phyloP scores from a whole-genome alignment of 2,797 vertebrate genomes.

The Dallia pectoralis region DNA sequence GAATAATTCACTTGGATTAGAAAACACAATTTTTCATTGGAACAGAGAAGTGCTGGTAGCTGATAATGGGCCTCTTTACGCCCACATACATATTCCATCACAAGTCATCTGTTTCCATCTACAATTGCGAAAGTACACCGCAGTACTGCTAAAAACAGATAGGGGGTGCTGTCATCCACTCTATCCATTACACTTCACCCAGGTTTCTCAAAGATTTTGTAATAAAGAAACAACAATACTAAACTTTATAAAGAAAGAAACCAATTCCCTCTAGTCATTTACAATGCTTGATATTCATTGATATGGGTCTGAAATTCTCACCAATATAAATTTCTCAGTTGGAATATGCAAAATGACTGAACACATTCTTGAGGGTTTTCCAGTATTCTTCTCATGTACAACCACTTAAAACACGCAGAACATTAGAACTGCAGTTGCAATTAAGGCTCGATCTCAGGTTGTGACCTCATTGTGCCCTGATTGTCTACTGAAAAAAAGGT shows the following conservation, averaged over 20 bases:
- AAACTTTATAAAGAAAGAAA: not conserved
- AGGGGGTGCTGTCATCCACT: conserved; percentile 21
- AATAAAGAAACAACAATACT: conserved; percentile 1
- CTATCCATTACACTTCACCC: not conserved
- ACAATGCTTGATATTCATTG: not conserved
- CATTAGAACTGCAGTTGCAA: not conserved
- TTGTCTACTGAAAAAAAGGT: not conserved
- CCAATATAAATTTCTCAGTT: not conserved
- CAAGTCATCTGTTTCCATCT: too few relatives aligned
- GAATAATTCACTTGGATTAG: too few relatives aligned
- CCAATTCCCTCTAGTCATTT: conserved; percentile 2
- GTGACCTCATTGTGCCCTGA: not conserved
- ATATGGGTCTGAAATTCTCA: not conserved
- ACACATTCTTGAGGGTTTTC: conserved; percentile 4
- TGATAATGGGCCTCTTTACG: too few relatives aligned
- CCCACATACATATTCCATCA: too few relatives aligned
- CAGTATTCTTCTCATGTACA: not conserved
- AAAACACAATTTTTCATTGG: too few relatives aligned
- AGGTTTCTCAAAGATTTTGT: not conserved
- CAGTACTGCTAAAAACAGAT: conserved; percentile 12
- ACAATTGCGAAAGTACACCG: too few relatives aligned
- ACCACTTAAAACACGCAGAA: conserved; percentile 8
- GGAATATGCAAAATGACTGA: not conserved
- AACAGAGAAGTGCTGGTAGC: too few relatives aligned
- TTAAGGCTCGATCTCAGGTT: not conserved